These are phyloP conservation scores for Epinephelus fuscoguttatus DNA, from an alignment of 2,113 vertebrate genomes.

Conservation along the genomic window DNA sequence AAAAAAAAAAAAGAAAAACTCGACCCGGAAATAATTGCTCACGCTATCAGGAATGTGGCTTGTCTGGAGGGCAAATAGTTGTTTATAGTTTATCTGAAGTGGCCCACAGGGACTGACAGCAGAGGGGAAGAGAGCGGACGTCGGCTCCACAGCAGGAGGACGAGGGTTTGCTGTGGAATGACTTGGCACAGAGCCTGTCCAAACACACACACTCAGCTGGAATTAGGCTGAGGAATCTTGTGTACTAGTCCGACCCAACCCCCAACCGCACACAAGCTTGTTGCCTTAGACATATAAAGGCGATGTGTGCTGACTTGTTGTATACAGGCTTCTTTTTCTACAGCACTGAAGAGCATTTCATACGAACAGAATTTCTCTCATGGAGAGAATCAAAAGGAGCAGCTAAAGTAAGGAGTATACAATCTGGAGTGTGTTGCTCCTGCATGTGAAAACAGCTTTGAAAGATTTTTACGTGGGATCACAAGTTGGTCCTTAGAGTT, in stretches of 20 bases:
- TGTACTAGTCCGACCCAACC: constrained; percentile 42
- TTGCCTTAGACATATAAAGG: constrained; percentile 8
- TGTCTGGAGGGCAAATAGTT: constrained; percentile 68
- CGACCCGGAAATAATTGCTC: constrained; percentile 86
- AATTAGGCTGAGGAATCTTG: constrained; percentile 69
- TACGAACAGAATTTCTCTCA: not conserved
- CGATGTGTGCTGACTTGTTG: not conserved
- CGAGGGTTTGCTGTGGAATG: constrained; percentile 65
- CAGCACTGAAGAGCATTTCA: not conserved
- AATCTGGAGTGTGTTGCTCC: not conserved
- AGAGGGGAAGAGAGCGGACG: constrained; percentile 8
- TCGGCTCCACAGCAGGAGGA: constrained; percentile 4
- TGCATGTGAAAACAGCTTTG: not conserved
- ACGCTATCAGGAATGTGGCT: constrained; percentile 78
- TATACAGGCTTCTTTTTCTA: not conserved
- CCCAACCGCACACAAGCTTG: constrained; percentile 29
- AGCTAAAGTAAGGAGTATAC: not conserved
- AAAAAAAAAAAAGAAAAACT: constrained; percentile 24
- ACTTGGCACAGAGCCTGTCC: constrained; percentile 68
- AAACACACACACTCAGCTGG: constrained; percentile 66
- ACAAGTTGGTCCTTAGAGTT: not conserved
- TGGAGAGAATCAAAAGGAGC: not conserved
- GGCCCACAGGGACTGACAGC: constrained; percentile 58
- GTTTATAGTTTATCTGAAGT: constrained; percentile 80
- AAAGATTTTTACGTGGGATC: not conserved